phyloP scores from a whole-genome alignment of 2,797 vertebrate species.

The Chrosomus eos region DNA sequence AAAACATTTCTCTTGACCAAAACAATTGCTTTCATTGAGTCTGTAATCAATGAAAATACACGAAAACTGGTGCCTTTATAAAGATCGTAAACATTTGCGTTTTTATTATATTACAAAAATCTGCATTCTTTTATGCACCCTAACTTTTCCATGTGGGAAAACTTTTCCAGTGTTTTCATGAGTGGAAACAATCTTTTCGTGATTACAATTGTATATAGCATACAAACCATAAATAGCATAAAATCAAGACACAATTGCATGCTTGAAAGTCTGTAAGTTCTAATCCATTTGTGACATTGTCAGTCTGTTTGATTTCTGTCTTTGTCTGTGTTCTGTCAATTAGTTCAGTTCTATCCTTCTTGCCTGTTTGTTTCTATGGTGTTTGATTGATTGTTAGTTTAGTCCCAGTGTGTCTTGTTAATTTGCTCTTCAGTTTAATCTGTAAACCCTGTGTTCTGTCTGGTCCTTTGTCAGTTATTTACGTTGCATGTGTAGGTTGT shows the following conservation, averaged over 20 bases:
- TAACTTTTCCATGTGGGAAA: not conserved
- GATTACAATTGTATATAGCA: not conserved
- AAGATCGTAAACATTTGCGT: not conserved
- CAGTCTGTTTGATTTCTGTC: too few relatives aligned
- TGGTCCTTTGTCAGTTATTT: too few relatives aligned
- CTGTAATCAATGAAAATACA: constrained; percentile 26
- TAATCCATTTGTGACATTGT: not conserved
- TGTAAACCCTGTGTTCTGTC: too few relatives aligned
- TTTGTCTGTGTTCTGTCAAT: too few relatives aligned
- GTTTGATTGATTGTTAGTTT: too few relatives aligned
- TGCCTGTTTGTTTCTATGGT: too few relatives aligned
- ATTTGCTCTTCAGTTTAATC: too few relatives aligned
- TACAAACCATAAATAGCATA: constrained; percentile 2
- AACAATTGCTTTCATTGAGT: not conserved
- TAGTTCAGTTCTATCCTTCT: too few relatives aligned
- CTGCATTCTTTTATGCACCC: constrained; percentile 10
- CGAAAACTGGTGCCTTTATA: not conserved
- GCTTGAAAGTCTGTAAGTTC: not conserved
- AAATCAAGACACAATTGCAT: not conserved
- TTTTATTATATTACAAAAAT: constrained; percentile 1
- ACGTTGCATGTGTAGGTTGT: too few relatives aligned
- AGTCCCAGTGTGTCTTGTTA: too few relatives aligned
- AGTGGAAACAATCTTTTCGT: not conserved
- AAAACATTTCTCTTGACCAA: constrained; percentile 9
- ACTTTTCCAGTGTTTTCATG: not conserved